These are phyloP conservation scores for Suncus etruscus DNA, from an alignment of 2,113 vertebrate species.

Conservation along the genomic window DNA sequence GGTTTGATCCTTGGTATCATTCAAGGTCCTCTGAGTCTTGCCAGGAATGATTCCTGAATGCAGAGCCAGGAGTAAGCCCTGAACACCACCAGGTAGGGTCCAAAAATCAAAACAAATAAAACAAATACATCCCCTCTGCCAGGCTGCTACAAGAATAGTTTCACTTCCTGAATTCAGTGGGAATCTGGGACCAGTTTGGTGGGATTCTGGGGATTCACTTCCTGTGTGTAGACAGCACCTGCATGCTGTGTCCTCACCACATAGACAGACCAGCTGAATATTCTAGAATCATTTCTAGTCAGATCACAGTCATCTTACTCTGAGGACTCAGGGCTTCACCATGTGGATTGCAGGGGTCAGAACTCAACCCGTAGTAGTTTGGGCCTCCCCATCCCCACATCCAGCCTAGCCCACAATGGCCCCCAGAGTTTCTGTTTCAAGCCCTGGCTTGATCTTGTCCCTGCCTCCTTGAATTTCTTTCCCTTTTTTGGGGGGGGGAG, in stretches of 20 bases:
- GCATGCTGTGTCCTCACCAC: background rate
- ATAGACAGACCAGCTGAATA: background rate
- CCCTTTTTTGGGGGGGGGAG: too few relatives aligned
- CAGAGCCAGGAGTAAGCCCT: too few relatives aligned
- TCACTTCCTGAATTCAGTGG: too few relatives aligned
- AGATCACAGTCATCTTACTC: too few relatives aligned
- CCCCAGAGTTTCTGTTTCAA: background rate
- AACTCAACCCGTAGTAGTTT: background rate
- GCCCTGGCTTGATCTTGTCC: background rate
- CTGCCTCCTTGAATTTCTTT: background rate
- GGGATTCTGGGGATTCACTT: background rate
- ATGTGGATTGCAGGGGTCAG: background rate
- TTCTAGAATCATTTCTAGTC: background rate
- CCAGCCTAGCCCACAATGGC: background rate
- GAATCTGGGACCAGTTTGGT: rapidly evolving
- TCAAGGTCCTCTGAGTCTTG: too few relatives aligned
- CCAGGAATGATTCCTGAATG: too few relatives aligned
- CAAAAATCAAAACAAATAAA: too few relatives aligned
- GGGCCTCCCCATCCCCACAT: background rate
- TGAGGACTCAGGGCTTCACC: too few relatives aligned
- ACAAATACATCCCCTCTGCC: too few relatives aligned
- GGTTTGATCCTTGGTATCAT: too few relatives aligned
- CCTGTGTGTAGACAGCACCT: background rate
- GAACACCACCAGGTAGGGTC: too few relatives aligned
- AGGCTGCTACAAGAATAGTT: too few relatives aligned